Evolutionary conservation across 2,113 vertebrate species (phyloP).

Genomic region (Clarias macrocephalus): DNA sequence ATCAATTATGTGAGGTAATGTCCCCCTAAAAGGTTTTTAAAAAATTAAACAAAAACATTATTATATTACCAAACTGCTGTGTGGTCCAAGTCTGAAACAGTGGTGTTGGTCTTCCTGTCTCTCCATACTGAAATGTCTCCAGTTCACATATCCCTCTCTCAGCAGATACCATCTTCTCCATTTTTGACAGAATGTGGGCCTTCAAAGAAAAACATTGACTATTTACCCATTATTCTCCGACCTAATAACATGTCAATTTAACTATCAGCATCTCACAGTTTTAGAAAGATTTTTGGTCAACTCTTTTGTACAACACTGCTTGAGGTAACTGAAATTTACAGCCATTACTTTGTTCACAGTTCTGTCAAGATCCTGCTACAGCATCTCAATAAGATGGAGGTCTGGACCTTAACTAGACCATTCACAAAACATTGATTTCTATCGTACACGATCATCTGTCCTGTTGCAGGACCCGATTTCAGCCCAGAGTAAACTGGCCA

Average conservation of each 20-base stretch:
- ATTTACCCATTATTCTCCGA: not conserved
- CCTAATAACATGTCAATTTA: no score
- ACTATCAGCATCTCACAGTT: no score
- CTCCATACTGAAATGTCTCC: conserved; percentile 76
- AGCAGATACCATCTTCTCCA: conserved; percentile 82
- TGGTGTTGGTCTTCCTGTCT: conserved; percentile 58
- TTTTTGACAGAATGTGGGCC: conserved; percentile 74
- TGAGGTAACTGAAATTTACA: no score
- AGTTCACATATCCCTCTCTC: conserved; percentile 83
- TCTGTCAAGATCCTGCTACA: no score
- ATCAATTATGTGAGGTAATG: not conserved
- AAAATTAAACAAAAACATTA: not conserved
- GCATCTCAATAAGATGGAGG: no score
- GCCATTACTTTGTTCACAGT: no score
- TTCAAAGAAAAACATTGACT: conserved; percentile 30
- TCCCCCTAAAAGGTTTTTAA: not conserved
- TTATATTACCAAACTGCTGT: conserved; percentile 80
- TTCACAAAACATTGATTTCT: no score
- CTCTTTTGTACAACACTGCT: not conserved
- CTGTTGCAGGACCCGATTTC: no score
- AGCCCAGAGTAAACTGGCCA: no score
- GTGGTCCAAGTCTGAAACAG: conserved; percentile 88
- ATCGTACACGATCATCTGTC: no score
- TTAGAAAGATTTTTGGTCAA: not conserved
- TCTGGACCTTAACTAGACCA: no score